phyloP scores from a whole-genome alignment of 2,797 vertebrate species.

The Diplodus puntazzo region DNA sequence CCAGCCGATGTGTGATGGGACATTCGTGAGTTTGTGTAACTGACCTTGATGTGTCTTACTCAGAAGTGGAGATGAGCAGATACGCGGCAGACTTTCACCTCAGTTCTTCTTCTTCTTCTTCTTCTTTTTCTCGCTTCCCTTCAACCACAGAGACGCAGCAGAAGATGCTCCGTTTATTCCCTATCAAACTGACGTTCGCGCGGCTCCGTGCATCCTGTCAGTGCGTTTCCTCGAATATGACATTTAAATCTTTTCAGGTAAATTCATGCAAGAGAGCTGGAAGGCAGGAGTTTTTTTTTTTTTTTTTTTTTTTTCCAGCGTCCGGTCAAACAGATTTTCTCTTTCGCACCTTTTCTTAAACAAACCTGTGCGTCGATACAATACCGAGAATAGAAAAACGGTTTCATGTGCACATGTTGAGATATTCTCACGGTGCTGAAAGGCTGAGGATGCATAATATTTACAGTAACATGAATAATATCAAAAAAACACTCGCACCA shows the following conservation, averaged over 20 bases:
- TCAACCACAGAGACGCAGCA: constrained; percentile 60
- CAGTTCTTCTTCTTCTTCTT: constrained; percentile 34
- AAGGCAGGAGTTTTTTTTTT: constrained; percentile 5
- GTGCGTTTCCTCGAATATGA: constrained; percentile 73
- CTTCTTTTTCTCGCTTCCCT: constrained; percentile 49
- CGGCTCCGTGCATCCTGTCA: constrained; percentile 62
- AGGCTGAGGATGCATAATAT: constrained; percentile 41
- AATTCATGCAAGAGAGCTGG: constrained; percentile 17
- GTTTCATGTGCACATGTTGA: constrained; percentile 57
- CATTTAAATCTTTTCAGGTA: constrained; percentile 66
- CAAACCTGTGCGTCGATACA: constrained; percentile 15
- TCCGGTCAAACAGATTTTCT: constrained; percentile 49
- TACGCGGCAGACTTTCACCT: constrained; percentile 42
- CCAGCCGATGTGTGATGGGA: constrained; percentile 10
- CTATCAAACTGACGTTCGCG: constrained; percentile 49
- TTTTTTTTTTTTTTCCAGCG: neutral
- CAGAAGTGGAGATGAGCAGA: constrained; percentile 49
- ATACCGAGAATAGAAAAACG: constrained; percentile 13
- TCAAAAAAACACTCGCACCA: constrained; percentile 77
- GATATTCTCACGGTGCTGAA: constrained; percentile 71
- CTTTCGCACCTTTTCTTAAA: constrained; percentile 15
- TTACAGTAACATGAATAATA: constrained; percentile 87
- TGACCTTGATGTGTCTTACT: constrained; percentile 68
- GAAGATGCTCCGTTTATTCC: constrained; percentile 49
- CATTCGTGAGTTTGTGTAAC: constrained; percentile 35